Evolutionary conservation across 1,140 invertebrate genomes (phyloP), one percentile per base, ranked within the genome.

Genomic region (Orchestia grillus): DNA sequence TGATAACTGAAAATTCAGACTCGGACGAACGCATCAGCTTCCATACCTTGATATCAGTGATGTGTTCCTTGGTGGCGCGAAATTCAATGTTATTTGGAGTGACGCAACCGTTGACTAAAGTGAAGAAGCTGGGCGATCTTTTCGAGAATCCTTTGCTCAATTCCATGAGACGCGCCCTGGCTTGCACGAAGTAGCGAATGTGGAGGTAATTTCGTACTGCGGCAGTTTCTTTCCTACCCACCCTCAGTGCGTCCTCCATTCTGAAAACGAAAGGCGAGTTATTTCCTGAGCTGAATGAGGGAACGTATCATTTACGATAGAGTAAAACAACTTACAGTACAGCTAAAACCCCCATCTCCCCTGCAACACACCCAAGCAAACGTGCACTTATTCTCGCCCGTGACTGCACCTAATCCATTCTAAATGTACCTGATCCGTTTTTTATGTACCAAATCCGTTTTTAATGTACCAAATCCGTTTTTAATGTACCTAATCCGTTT

Each of bases 41-140:
- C n/a, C 88, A 15, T 42, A 90, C 88, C 88, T 90, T 90, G 4
- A 90, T 90, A 90, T 90, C 88, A 16, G 88, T 90, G 88, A 90
- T 42, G 41, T 42, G 4, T 42, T 41, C 4, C 42, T 90, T 90
- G 43, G 88, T 90, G 4, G 88, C n/a, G 42, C 0, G 4, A 11
- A 90, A 16, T 11, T 19, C 23, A 4, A 90, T 4, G 88, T 90
- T 90, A 11, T 3, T 28, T 41, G 88, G 88, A 4, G 3, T 90
- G 41, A 90, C 28, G 41, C 15, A 42, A 42, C 88, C 88, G 41
- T 90, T 90, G 15, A 90, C 88, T 41, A 90, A 44, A 0, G 88
- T 90, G 15, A 90, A 11, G 41, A 90, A 90, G 11, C 42, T 90
- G 11, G 88, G 36, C 3, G 6, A 41, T 90, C 36, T 42, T 42